Base-by-base conservation (phyloP, 2,888 invertebrate genomes). In the Temnothorax unifasciatus region DNA sequence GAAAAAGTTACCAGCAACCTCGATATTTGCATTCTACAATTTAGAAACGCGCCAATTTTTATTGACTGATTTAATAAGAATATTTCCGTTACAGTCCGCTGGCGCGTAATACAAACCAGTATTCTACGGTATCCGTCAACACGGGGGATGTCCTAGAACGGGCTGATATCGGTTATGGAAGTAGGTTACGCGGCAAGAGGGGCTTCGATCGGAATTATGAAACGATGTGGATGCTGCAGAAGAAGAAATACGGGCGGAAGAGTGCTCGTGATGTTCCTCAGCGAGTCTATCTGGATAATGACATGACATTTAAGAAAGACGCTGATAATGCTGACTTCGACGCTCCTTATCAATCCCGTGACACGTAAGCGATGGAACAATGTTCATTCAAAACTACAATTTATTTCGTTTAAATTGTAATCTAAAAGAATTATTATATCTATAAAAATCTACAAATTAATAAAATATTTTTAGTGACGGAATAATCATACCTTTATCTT, bases 101-200 rank as follows among this genome's bases (percentile, higher is more conserved):
- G 52, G n/a, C 34, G 11, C 25, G 71, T 54, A 29, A 76, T 54
- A 29, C 47, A 44, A 68, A 77, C 41, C 69, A 74, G 83, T 21
- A 85, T n/a, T 77, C 66, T 4, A 59, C 66, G 13, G 6, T 47
- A 29, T 59, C 75, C 21, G 57, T 47, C 57, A 29, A 18, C 21
- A 18, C 25, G 15, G 38, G n/a, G 13, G 47, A 52, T 15, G 64
- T 82, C 47, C 61, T 63, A 44, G 66, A 21, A 73, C 41, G 38
- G 34, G 21, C 44, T 41, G 69, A 54, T n/a, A 34, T 61, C n/a
- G 68, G 11, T 69, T 57, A 57, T 54, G 74, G 18, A 18, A 54
- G 18, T 57, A 88, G 86, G 68, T 44, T 75, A 21, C 89, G 90
- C 50, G 87, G 64, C 54, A 91, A 90, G 25, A 86, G 91, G 61